Evolutionary conservation across 2,113 vertebrate genomes (phyloP).

Genomic region (Eonycteris spelaea): DNA sequence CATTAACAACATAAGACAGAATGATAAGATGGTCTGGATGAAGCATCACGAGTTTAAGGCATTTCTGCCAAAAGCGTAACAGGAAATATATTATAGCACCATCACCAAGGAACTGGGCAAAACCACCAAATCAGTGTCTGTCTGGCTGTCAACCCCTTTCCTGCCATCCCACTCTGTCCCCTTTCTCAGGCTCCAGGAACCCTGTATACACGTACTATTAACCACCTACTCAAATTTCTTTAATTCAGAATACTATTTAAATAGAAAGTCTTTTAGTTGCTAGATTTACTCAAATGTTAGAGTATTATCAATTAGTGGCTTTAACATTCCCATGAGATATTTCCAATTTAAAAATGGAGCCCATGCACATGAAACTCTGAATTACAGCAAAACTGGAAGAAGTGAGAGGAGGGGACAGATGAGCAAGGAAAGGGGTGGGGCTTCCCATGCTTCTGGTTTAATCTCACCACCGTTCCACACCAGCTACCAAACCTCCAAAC

Average conservation of each 20-base stretch:
- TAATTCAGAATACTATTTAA: not conserved
- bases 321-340: not conserved
- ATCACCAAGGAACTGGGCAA: not conserved
- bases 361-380: not conserved
- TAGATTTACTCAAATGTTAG: not conserved
- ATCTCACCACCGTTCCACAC: not conserved
- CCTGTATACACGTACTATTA: not conserved
- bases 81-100: not conserved
- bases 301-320: not conserved
- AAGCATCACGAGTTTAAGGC: not conserved
- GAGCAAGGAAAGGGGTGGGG: not conserved
- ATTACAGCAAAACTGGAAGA: not conserved
- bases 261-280: not conserved
- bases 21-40: not conserved
- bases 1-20: conserved; percentile 11
- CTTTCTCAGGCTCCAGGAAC: not conserved
- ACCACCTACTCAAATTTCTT: not conserved
- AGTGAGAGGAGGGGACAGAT: not conserved
- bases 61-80: not conserved
- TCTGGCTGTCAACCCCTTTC: not conserved
- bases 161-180: not conserved
- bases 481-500: not conserved
- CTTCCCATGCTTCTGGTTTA: not conserved
- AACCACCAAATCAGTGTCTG: not conserved
- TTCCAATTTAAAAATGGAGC: not conserved